Percentiles rank a stretch among this genome's conserved stretches.
These are phyloP conservation scores for Scaeva pyrastri DNA, from an alignment of 2,888 invertebrate species.

Conservation along the genomic window DNA sequence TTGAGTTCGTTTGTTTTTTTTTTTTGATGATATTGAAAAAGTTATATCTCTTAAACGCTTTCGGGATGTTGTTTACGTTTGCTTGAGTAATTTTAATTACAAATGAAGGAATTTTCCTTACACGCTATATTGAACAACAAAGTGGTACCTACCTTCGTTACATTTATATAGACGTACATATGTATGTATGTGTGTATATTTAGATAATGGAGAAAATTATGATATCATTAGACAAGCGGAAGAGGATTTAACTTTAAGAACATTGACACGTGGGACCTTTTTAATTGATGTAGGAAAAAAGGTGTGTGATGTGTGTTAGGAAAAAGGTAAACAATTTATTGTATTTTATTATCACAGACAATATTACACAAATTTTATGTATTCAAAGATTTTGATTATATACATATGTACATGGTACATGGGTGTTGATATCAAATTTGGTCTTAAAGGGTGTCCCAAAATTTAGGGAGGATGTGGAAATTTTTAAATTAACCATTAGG, in stretches of 20 bases:
- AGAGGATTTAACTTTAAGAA: conserved; percentile 3
- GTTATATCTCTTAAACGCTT: conserved; percentile 20
- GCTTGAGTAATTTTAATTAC: conserved; percentile 40
- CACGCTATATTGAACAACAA: conserved; percentile 37
- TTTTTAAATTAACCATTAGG: no score
- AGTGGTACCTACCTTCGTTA: conserved; percentile 2
- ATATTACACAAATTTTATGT: background rate
- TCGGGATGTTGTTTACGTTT: conserved; percentile 38
- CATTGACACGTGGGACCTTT: conserved; percentile 13
- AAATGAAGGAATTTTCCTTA: conserved; percentile 26
- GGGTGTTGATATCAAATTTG: no score
- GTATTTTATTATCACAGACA: conserved; percentile 9
- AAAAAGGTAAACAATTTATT: background rate
- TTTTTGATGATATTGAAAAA: conserved; percentile 39
- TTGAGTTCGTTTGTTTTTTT: background rate
- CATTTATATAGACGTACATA: no score
- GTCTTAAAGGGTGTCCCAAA: no score
- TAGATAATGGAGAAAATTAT: conserved; percentile 27
- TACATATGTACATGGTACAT: background rate
- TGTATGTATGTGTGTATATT: no score
- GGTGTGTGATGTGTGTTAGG: background rate
- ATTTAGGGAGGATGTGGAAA: no score
- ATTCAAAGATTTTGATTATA: background rate
- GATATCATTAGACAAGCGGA: conserved; percentile 15
- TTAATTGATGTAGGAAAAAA: background rate